Evolutionary conservation across 1,140 invertebrate species (phyloP).

Genomic region (Rhyacophila brunnea): DNA sequence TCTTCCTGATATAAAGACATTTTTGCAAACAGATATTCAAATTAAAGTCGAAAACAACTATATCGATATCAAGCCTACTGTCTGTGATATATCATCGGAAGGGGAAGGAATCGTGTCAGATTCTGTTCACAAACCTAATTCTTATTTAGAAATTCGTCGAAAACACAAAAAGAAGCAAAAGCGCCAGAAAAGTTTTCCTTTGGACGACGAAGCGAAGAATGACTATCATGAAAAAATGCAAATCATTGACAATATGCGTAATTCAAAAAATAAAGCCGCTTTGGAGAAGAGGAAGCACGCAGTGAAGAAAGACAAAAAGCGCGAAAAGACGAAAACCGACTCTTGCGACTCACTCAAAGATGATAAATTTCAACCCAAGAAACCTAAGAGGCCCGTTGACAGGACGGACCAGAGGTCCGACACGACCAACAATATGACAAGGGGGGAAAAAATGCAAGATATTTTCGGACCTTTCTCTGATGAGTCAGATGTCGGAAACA

Average conservation of each 20-base stretch:
- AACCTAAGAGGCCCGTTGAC: conserved; percentile 45
- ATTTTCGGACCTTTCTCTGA: conserved; percentile 85
- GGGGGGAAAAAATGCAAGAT: conserved; percentile 79
- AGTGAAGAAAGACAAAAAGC: conserved; percentile 70
- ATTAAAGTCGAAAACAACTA: conserved; percentile 29
- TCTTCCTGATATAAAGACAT: conserved; percentile 18
- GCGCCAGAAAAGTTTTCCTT: conserved; percentile 66
- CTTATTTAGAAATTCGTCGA: conserved; percentile 58
- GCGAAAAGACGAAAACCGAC: conserved; percentile 67
- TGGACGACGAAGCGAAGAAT: conserved; percentile 57
- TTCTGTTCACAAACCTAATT: conserved; percentile 35
- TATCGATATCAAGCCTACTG: conserved; percentile 22
- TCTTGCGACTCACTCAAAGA: conserved; percentile 54
- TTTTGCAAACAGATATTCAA: conserved; percentile 23
- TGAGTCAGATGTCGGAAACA: conserved; percentile 54
- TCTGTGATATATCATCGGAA: conserved; percentile 57
- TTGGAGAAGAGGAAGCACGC: conserved; percentile 63
- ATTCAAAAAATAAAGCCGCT: conserved; percentile 46
- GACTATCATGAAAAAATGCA: conserved; percentile 31
- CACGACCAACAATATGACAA: conserved; percentile 47
- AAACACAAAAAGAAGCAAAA: conserved; percentile 85
- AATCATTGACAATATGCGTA: conserved; percentile 21
- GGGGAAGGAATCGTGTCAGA: conserved; percentile 49
- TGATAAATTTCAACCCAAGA: conserved; percentile 58
- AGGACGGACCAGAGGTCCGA: conserved; percentile 34